Percentiles rank a stretch among this genome's conserved stretches.
Conservation (phyloP, 2,797 vertebrate genomes). For the Helarctos malayanus region DNA sequence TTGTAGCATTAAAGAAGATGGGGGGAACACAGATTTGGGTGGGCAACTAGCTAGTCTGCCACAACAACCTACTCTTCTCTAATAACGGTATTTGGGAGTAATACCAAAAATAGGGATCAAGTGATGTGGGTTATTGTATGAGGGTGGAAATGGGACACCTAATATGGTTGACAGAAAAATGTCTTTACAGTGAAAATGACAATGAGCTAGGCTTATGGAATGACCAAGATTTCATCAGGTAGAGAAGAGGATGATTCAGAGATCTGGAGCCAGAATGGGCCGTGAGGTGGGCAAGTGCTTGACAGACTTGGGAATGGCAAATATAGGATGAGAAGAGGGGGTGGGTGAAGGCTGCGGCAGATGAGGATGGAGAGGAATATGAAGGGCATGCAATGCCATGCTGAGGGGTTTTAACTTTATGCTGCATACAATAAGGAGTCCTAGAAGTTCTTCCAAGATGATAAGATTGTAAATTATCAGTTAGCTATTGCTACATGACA, state of each 20-base stretch:
- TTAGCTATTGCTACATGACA: not conserved
- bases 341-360: not conserved
- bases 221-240: not conserved
- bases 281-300: not conserved
- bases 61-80: not conserved
- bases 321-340: not conserved
- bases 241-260: not conserved
- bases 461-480: not conserved
- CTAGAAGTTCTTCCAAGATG: not conserved
- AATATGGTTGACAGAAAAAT: not conserved
- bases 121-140: not conserved
- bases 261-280: not conserved
- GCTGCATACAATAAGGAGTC: not conserved
- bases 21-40: not conserved
- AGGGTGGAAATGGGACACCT: not conserved
- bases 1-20: not conserved
- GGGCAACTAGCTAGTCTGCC: not conserved
- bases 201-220: not conserved
- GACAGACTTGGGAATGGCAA: not conserved
- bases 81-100: not conserved
- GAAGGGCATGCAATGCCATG: not conserved
- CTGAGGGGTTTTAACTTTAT: not conserved
- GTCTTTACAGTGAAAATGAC: not conserved
- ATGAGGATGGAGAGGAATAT: not conserved
- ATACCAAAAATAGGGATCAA: not conserved